Conservation (phyloP, 2,797 vertebrate genomes). For the Intellagama lesueurii region DNA sequence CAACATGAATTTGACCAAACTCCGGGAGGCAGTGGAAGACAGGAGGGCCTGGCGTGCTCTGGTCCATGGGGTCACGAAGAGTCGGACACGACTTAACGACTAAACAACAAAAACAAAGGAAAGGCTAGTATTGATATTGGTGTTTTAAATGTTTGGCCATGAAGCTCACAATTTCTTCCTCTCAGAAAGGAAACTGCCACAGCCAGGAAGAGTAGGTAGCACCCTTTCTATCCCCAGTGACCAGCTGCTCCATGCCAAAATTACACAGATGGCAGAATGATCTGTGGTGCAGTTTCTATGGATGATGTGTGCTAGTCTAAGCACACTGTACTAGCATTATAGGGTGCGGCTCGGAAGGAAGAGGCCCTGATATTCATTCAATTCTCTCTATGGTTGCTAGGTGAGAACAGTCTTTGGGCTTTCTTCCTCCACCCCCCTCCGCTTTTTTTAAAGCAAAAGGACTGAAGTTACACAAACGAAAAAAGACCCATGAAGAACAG, state of each 20-base stretch:
- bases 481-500: slow-evolving; percentile 36
- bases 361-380: slow-evolving; percentile 54
- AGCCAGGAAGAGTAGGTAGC: slow-evolving; percentile 19
- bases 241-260: slow-evolving; percentile 54
- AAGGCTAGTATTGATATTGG: slow-evolving; percentile 56
- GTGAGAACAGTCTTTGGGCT: slow-evolving; percentile 65
- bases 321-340: slow-evolving; percentile 55
- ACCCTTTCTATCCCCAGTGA: background rate
- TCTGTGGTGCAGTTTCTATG: slow-evolving; percentile 59
- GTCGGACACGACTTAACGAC: too few species aligned
- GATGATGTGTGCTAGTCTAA: slow-evolving; percentile 46
- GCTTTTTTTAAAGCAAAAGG: slow-evolving; percentile 48
- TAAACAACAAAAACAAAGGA: slow-evolving; percentile 26
- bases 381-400: slow-evolving; percentile 64
- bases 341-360: slow-evolving; percentile 54
- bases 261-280: slow-evolving; percentile 64
- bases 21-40: too few species aligned
- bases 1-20: too few species aligned
- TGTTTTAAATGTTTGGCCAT: slow-evolving; percentile 50
- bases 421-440: background rate
- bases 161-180: slow-evolving; percentile 52
- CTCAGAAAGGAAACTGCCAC: slow-evolving; percentile 60
- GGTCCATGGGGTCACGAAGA: too few species aligned
- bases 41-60: too few species aligned
- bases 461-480: slow-evolving; percentile 26